A percentile compares a stretch with the other conserved stretches of the same genome.
Conservation (phyloP, 2,888 invertebrate species). For the Abrostola triplasia region DNA sequence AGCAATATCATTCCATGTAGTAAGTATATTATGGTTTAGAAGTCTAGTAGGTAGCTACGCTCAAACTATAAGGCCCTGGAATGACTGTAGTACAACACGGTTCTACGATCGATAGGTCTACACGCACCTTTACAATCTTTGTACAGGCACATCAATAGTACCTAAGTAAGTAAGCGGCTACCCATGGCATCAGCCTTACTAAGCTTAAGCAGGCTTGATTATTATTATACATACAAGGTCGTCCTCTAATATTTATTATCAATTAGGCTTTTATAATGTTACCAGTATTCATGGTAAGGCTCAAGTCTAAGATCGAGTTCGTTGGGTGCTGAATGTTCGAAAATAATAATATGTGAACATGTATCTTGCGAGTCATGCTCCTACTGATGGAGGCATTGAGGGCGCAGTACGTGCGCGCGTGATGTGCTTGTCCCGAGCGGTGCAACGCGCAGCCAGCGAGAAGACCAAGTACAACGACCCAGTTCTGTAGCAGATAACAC, state of each 20-base stretch:
- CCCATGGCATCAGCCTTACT: not conserved
- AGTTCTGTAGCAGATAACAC: conserved; percentile 67
- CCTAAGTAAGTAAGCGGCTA: conserved; percentile 9
- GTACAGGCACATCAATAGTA: conserved; percentile 23
- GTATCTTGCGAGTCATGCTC: not conserved
- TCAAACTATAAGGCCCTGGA: no score
- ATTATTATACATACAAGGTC: not conserved
- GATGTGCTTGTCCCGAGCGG: not conserved
- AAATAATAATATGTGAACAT: no score
- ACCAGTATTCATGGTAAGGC: no score
- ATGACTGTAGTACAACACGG: no score
- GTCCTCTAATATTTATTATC: not conserved
- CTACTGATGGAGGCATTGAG: not conserved
- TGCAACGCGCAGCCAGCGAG: conserved; percentile 41
- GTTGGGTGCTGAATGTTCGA: not conserved
- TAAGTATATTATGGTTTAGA: not conserved
- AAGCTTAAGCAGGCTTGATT: conserved; percentile 1
- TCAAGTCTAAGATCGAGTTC: not conserved
- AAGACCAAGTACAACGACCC: conserved; percentile 76
- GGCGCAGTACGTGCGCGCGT: conserved; percentile 6
- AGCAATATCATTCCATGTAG: not conserved
- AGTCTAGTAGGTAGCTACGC: no score
- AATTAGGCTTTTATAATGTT: no score
- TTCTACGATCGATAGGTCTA: not conserved
- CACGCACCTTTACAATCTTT: conserved; percentile 25